These are phyloP conservation scores for Eueides isabella DNA, from an alignment of 1,140 invertebrate genomes.

Conservation along the genomic window DNA sequence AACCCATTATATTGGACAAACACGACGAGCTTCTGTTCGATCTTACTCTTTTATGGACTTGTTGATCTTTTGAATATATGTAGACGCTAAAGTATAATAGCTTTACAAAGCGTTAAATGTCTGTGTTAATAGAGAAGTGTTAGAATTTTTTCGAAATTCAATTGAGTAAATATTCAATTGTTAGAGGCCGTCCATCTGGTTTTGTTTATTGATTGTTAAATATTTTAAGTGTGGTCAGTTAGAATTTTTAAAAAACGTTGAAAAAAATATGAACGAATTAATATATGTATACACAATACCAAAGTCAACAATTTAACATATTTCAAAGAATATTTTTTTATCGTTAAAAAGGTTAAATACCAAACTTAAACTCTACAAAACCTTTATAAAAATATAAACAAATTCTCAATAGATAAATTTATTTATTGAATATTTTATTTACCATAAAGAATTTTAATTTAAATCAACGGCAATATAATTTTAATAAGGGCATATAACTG, in stretches of 20 bases:
- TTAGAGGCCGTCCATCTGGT: slow-evolving; percentile 1
- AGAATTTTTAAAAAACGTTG: background rate
- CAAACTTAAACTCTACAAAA: too few relatives aligned
- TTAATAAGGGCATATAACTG: background rate
- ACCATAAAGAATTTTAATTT: background rate
- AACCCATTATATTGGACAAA: slow-evolving; percentile 72
- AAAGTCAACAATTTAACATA: too few relatives aligned
- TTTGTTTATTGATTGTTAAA: background rate
- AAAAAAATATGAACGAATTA: too few relatives aligned
- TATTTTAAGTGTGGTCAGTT: background rate
- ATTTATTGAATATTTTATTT: too few relatives aligned
- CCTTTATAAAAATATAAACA: too few relatives aligned
- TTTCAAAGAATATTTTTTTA: too few relatives aligned
- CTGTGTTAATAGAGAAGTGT: slow-evolving; percentile 5
- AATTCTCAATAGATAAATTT: too few relatives aligned
- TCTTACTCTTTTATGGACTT: slow-evolving; percentile 48
- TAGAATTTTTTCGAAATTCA: background rate
- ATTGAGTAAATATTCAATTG: slow-evolving; percentile 12
- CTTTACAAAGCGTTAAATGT: slow-evolving; percentile 26
- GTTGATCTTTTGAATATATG: slow-evolving; percentile 46
- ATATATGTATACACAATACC: too few relatives aligned
- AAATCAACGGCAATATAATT: background rate
- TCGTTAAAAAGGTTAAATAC: too few relatives aligned
- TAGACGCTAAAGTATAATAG: slow-evolving; percentile 30
- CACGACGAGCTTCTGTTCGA: slow-evolving; percentile 55